Base-by-base conservation (phyloP, 2,888 invertebrate species). In the Mesorhabditis belari region DNA sequence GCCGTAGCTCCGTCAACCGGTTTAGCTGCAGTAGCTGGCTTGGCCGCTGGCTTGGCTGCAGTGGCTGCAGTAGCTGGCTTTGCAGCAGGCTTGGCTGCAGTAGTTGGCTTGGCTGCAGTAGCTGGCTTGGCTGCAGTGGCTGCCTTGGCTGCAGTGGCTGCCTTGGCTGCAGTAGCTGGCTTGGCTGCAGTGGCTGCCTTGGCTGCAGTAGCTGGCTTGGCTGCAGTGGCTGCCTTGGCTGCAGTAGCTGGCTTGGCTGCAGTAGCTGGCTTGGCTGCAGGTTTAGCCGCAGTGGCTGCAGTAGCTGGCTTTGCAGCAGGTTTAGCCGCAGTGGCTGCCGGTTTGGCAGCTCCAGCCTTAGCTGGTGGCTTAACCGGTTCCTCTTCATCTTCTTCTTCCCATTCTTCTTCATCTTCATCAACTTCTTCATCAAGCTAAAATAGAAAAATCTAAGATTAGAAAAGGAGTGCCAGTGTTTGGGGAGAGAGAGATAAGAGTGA, bases 351-450 rank as follows among this genome's bases (percentile, higher is more conserved):
- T 35, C 12, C 44, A 9, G 44, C 44, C n/a, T 35, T 35, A 57
- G 21, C 12, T 19, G 57, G 35, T 9, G 24, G 28, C 23, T 25
- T 35, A 25, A 4, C 49, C 25, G 35, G 19, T 17, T 55, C 59
- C 57, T 52, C 55, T 21, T 57, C 60, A 35, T 60, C 59, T 4
- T 49, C 54, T 25, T 49, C 59, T 19, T 29, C 57, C 49, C 54
- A 55, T 29, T 63, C 64, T 17, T 56, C 56, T 27, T 64, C 57
- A 28, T 26, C 27, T 29, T 57, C 56, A n/a, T 55, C 55, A 51
- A 56, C 52, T 26, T 51, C 61, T 50, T 56, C 28, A 5, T 50
- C 27, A 9, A 35, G 44, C 44, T 35, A 35, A 35, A 35, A 35
- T 9, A n/a, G 12, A 17, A 35, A 9, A 35, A n/a, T 35, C 12